A percentile compares a stretch with the other conserved stretches of the same genome.
Evolutionary conservation across 2,888 invertebrate species (phyloP).

Genomic region (Cheilosia scutellata): DNA sequence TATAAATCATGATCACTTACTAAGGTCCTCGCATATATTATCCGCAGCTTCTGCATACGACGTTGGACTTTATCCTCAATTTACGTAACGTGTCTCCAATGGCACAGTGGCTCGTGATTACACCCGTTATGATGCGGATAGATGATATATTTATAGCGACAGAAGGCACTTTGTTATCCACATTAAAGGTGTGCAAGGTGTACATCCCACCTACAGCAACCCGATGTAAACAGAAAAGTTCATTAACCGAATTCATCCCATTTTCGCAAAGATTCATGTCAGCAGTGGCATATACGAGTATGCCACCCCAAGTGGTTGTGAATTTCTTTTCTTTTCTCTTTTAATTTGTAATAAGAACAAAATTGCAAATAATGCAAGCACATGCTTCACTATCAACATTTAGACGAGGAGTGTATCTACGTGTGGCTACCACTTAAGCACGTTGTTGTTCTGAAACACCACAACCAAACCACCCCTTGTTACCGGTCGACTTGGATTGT

Average conservation of each 20-base stretch:
- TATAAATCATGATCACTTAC: no score
- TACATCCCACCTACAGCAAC: no score
- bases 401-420: constrained; percentile 30
- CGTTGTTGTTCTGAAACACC: constrained; percentile 52
- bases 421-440: constrained; percentile 62
- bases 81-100: no score
- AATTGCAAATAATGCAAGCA: constrained; percentile 47
- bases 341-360: constrained; percentile 23
- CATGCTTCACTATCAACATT: constrained; percentile 28
- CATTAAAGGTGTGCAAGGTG: no score
- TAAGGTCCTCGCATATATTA: no score
- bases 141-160: no score
- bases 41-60: no score
- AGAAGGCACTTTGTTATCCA: no score
- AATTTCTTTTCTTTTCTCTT: constrained; percentile 20
- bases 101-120: no score
- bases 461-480: constrained; percentile 25
- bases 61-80: no score
- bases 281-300: constrained; percentile 2
- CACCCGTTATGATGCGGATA: no score
- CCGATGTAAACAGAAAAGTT: constrained; percentile 13
- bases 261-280: constrained; percentile 41
- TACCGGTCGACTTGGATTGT: constrained; percentile 46
- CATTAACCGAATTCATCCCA: constrained; percentile 46
- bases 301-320: constrained; percentile 28